Conservation (phyloP, 2,113 vertebrate genomes). For the Oryzias woworae region DNA sequence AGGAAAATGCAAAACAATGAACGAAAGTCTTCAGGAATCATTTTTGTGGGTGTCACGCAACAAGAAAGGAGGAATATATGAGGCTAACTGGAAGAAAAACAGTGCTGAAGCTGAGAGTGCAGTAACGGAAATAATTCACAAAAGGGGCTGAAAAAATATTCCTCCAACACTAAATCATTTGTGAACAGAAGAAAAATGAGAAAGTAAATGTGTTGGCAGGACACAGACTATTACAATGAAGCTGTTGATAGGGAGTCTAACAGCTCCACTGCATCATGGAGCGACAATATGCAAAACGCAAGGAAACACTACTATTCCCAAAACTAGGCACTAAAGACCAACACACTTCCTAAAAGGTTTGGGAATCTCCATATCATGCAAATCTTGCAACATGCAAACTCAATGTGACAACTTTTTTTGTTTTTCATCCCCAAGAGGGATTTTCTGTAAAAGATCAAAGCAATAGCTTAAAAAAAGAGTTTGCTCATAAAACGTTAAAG, state of each 20-base stretch:
- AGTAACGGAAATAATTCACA: constrained; percentile 4
- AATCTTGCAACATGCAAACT: constrained; percentile 36
- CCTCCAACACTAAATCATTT: constrained; percentile 10
- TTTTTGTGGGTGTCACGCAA: neutral
- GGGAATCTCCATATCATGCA: constrained; percentile 41
- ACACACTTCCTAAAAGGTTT: constrained; percentile 24
- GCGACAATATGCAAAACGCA: constrained; percentile 72
- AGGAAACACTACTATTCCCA: constrained; percentile 80
- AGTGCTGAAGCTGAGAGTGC: neutral
- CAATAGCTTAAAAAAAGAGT: constrained; percentile 43
- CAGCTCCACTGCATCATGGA: constrained; percentile 90
- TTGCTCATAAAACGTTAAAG: constrained; percentile 62
- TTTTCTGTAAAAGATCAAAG: constrained; percentile 42
- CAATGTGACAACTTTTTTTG: constrained; percentile 50
- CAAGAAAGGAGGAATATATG: constrained; percentile 17
- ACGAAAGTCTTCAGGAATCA: neutral
- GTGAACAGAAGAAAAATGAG: constrained; percentile 26
- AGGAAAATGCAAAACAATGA: constrained; percentile 22
- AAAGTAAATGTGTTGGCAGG: neutral
- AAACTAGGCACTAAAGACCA: constrained; percentile 56
- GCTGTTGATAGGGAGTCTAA: constrained; percentile 74
- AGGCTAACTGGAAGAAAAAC: too few species aligned
- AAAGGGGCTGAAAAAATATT: neutral
- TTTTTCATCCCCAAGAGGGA: constrained; percentile 37
- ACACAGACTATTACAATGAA: constrained; percentile 65